Conservation (phyloP, 2,113 vertebrate species). For the Plecotus auritus region DNA sequence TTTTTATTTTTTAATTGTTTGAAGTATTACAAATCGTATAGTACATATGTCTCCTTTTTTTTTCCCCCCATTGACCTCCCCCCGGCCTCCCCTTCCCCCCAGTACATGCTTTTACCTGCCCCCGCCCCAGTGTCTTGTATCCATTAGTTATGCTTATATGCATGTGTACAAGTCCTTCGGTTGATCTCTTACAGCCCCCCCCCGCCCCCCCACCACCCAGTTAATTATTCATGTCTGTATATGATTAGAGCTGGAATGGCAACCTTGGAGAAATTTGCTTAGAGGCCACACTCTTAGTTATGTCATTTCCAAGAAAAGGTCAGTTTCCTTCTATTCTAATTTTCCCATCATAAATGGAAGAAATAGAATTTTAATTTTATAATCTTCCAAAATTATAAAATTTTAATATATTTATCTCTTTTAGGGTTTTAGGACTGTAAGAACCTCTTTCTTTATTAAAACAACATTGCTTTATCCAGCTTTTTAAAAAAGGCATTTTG, state of each 20-base stretch:
- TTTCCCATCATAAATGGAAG: background rate
- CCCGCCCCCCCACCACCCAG: no score
- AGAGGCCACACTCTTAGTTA: background rate
- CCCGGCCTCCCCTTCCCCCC: no score
- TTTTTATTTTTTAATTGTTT: no score
- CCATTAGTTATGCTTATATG: no score
- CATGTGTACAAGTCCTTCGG: no score
- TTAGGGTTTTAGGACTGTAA: background rate
- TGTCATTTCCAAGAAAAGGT: background rate
- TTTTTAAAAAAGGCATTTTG: background rate
- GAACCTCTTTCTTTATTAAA: background rate
- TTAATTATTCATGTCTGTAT: background rate
- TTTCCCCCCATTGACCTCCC: no score
- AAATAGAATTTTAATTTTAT: conserved; percentile 6
- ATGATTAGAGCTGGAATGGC: background rate
- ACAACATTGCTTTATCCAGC: background rate
- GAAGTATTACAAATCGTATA: no score
- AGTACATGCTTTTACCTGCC: no score
- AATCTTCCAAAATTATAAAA: background rate
- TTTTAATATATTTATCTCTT: background rate
- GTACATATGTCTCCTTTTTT: no score
- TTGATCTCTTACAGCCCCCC: no score
- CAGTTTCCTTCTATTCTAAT: background rate
- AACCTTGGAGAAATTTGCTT: background rate
- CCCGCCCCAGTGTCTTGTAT: no score